Percentiles rank a stretch among this genome's conserved stretches.
These are phyloP conservation scores for Eupithecia insigniata DNA, from an alignment of 2,888 invertebrate genomes.

Conservation along the genomic window DNA sequence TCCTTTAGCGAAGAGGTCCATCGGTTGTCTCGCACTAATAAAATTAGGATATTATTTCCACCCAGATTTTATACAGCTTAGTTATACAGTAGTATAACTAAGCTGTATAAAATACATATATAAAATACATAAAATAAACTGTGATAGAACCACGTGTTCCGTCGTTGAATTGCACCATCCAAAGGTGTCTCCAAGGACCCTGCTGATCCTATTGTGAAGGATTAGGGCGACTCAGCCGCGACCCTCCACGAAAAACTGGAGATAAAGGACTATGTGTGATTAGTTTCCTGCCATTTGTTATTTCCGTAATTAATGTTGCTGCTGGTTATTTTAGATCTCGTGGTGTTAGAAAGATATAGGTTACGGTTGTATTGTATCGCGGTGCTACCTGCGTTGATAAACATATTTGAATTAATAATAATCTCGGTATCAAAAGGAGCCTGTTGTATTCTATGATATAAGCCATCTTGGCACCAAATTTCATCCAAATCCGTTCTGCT, in stretches of 20 bases:
- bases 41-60: background rate
- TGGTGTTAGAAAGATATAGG: background rate
- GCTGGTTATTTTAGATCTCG: conserved; percentile 2
- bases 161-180: conserved; percentile 31
- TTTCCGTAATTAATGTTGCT: conserved; percentile 3
- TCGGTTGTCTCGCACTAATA: too few relatives aligned
- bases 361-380: too few relatives aligned
- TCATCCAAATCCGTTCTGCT: too few relatives aligned
- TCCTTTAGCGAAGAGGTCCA: too few relatives aligned
- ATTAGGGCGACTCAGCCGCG: conserved; percentile 40
- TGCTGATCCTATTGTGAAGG: conserved; percentile 43
- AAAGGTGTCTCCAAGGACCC: conserved; percentile 38
- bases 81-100: background rate
- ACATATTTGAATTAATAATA: background rate
- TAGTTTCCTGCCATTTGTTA: conserved; percentile 4
- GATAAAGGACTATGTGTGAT: conserved; percentile 6
- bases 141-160: background rate
- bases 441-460: too few relatives aligned
- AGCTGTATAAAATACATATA: background rate
- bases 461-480: too few relatives aligned
- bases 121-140: background rate
- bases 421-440: background rate
- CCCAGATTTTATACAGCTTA: background rate
- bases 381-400: background rate
- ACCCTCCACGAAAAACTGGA: conserved; percentile 12